Evolutionary conservation across 1,140 invertebrate species (phyloP), one percentile per base, ranked within the genome.

Genomic region (Eriosoma lanigerum): DNA sequence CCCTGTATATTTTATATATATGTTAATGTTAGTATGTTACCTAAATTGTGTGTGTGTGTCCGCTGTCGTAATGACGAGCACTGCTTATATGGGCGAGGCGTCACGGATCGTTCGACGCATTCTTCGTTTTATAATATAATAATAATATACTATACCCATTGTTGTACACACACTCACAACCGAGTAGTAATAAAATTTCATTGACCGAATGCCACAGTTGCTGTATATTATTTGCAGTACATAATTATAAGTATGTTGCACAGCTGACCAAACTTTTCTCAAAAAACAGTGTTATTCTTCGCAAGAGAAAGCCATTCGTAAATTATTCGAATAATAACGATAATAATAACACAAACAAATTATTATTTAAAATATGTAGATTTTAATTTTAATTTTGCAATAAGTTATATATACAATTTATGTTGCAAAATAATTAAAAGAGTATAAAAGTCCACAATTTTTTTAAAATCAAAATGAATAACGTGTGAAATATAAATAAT

Each of bases 21-120:
- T 32, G 19, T 10, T 32, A 26, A 62, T 62, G 21, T 32, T 62
- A 1, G 6, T 29, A 29, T 29, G 17, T 32, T 64, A 38, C 19
- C 1, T 38, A 64, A 19, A 66, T 68, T 46, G 21, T 68, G 15
- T 46, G 64, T 46, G 38, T 48, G 44, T 24, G 44, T 48, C 13
- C 48, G 21, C 3, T 19, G 12, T 48, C 10, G 19, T 48, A 26
- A 68, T 68, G 15, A 68, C 44, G 66, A 15, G 0, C 29, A 19
- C 60, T 26, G 21, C 15, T 38, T 38, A 38, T 38, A 38, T 52
- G 46, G 68, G 48, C 4, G 68, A 52, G 68, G 48, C 68, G 68
- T 72, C 68, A 72, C 48, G 68, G 68, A n/a, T 72, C 68, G 68
- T 72, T 72, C 48, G 17, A 46, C 24, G 8, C 48, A 72, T 72